Evolutionary conservation across 1,140 invertebrate genomes (phyloP), one percentile per base, ranked within the genome.

Genomic region (Agrilus planipennis): DNA sequence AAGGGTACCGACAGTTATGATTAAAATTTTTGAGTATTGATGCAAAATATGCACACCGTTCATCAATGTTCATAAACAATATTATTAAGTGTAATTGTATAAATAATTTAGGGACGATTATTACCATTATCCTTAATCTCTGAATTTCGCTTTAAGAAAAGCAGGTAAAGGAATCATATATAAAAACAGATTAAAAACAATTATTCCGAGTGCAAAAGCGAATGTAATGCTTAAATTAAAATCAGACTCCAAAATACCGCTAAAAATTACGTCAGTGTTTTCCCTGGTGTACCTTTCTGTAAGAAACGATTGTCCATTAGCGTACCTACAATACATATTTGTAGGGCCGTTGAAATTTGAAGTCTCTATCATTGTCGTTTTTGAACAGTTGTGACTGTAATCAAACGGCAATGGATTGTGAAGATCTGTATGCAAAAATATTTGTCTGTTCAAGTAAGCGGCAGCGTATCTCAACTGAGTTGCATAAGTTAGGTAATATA

Each of bases 141-240:
- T 74, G 63, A 92, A 94, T 64, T 94, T 94, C 16, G 81, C 77
- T 59, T 86, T 89, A 4, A 92, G 71, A 56, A 81, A 86, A n/a
- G 78, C 74, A 0, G 89, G 87, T 40, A 92, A 59, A 0, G 88
- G 88, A 44, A 92, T 72, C 10, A 89, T 62, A 62, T 92, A 91
- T 12, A 91, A 62, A 37, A 93, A 70, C 50, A 87, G 77, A 55
- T 91, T 92, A 0, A 90, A 68, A 34, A 90, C 69, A 42, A 84
- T 77, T 37, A 89, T 72, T 7, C 81, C 83, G 4, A 84, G 62
- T 1, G 83, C 78, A 55, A 92, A 92, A 0, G 81, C 84, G 44
- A 89, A 77, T 0, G 81, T 81, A n/a, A 90, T 74, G 0, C 82
- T 75, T 31, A 90, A 72, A 69, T 89, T 89, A 15, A 80, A 67